These are phyloP conservation scores for Condylostylus longicornis DNA, from an alignment of 1,140 invertebrate genomes.

Conservation along the genomic window DNA sequence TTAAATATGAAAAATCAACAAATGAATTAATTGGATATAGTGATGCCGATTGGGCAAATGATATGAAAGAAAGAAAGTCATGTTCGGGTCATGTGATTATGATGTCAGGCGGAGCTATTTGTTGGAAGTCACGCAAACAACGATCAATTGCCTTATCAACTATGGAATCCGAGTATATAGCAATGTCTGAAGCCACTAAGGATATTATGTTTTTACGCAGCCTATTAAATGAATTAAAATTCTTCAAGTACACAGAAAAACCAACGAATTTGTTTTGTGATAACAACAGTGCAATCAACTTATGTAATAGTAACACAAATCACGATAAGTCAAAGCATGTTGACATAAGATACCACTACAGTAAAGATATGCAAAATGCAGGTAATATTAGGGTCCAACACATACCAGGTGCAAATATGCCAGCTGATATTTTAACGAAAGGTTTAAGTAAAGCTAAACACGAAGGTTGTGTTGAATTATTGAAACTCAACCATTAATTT, in stretches of 20 bases:
- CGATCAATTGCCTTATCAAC: constrained; percentile 23
- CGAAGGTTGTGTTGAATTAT: no score
- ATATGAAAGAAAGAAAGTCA: constrained; percentile 13
- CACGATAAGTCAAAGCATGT: constrained; percentile 6
- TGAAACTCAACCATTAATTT: no score
- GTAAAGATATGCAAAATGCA: no score
- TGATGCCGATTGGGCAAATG: constrained; percentile 21
- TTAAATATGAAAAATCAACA: neutral
- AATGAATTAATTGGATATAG: neutral
- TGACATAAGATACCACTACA: constrained; percentile 6
- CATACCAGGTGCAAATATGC: no score
- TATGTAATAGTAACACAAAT: neutral
- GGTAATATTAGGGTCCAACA: no score
- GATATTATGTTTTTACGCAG: constrained; percentile 24
- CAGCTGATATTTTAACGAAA: no score
- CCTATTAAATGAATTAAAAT: constrained; percentile 5
- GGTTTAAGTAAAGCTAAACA: no score
- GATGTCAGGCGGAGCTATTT: constrained; percentile 15
- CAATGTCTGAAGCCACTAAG: constrained; percentile 11
- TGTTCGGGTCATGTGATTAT: constrained; percentile 21
- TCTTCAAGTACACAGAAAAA: neutral
- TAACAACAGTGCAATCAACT: neutral
- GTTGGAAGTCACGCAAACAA: constrained; percentile 28
- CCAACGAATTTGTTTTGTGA: constrained; percentile 7
- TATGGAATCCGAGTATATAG: constrained; percentile 28